A percentile compares a stretch with the other conserved stretches of the same genome.
These are phyloP conservation scores for Athene noctua DNA, from an alignment of 2,113 vertebrate genomes.

Conservation along the genomic window DNA sequence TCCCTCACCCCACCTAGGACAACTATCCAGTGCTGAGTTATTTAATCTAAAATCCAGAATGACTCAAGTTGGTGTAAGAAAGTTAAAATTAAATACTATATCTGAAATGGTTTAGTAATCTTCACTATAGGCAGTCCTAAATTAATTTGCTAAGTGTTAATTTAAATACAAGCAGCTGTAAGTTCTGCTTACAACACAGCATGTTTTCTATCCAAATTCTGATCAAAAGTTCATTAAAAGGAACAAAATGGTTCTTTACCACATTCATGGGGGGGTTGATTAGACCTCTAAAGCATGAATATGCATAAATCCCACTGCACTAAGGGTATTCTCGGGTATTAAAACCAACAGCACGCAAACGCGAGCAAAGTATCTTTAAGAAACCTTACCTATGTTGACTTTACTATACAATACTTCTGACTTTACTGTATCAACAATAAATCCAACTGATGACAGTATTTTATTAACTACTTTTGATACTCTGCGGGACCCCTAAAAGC, in stretches of 20 bases:
- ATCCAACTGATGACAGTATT: background rate
- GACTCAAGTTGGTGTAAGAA: background rate
- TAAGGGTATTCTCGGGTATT: background rate
- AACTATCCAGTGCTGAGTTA: background rate
- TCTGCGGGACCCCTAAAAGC: background rate
- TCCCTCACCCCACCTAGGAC: background rate
- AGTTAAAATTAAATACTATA: background rate
- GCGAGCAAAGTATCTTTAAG: background rate
- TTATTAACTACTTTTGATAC: background rate
- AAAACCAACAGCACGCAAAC: background rate
- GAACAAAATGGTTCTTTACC: background rate
- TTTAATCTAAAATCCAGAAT: background rate
- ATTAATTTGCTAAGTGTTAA: background rate
- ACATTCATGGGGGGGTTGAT: background rate
- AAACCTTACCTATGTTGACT: background rate
- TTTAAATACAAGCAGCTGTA: background rate
- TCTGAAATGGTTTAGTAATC: background rate
- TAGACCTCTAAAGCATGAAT: background rate
- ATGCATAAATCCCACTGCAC: background rate
- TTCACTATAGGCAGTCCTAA: background rate
- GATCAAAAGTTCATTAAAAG: background rate
- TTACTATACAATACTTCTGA: background rate
- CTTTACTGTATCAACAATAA: background rate
- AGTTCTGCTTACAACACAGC: background rate
- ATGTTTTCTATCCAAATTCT: background rate